A percentile compares a stretch with the other conserved stretches of the same genome.
These are phyloP conservation scores for Zygothrica quintamaculata DNA, from an alignment of 2,888 invertebrate genomes.

Conservation along the genomic window DNA sequence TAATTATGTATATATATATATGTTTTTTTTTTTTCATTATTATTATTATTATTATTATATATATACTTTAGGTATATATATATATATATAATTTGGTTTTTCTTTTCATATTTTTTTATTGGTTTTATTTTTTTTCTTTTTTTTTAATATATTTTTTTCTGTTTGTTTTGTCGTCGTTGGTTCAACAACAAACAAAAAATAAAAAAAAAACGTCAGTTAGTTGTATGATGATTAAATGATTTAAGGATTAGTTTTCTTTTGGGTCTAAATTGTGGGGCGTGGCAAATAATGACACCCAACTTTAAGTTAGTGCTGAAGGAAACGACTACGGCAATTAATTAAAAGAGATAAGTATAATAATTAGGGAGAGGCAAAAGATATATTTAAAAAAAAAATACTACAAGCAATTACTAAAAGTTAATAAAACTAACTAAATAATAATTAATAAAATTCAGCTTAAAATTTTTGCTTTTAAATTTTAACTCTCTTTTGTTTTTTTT, in stretches of 20 bases:
- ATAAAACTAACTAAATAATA: slow-evolving; percentile 43
- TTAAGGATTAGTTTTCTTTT: slow-evolving; percentile 43
- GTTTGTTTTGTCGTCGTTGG: slow-evolving; percentile 19
- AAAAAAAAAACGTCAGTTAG: slow-evolving; percentile 24
- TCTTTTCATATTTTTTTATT: slow-evolving; percentile 55
- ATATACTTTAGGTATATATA: slow-evolving; percentile 18
- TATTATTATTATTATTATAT: slow-evolving; percentile 13
- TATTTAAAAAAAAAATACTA: too few species aligned
- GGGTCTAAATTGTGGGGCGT: too few species aligned
- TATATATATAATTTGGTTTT: slow-evolving; percentile 44
- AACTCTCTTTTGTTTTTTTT: too few species aligned
- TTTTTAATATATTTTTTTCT: slow-evolving; percentile 25
- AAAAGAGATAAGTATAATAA: too few species aligned
- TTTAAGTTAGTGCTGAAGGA: slow-evolving; percentile 42
- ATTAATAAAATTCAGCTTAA: neutral
- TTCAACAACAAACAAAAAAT: slow-evolving; percentile 29
- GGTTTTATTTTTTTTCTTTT: slow-evolving; percentile 16
- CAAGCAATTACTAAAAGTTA: slow-evolving; percentile 38
- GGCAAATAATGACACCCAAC: too few species aligned
- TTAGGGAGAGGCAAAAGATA: too few species aligned
- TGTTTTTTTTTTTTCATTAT: slow-evolving; percentile 23
- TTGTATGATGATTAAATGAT: slow-evolving; percentile 38
- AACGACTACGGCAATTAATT: slow-evolving; percentile 40
- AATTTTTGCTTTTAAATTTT: neutral
- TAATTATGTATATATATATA: slow-evolving; percentile 11